These are phyloP conservation scores for Coleophora deauratella DNA, from an alignment of 2,888 invertebrate species.

Conservation along the genomic window DNA sequence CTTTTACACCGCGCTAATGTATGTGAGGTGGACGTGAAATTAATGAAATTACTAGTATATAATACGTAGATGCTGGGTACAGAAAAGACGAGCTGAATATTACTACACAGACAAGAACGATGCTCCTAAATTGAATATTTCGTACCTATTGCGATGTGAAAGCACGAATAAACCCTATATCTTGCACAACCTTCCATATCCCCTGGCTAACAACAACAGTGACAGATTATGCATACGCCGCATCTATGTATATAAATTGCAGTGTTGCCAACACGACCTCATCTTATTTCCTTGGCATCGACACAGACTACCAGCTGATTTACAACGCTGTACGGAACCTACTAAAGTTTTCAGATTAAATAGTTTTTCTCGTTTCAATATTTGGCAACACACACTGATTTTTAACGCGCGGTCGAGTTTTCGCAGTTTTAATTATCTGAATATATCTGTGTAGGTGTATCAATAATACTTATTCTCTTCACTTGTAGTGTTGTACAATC, in stretches of 20 bases:
- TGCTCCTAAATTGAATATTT: no score
- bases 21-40: no score
- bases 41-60: no score
- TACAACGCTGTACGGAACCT: constrained; percentile 57
- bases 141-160: no score
- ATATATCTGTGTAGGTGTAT: no score
- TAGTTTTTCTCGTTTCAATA: constrained; percentile 60
- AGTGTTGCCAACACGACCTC: constrained; percentile 66
- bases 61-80: no score
- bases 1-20: constrained; percentile 1
- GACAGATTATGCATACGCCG: constrained; percentile 33
- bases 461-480: no score
- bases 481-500: no score
- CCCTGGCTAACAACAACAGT: constrained; percentile 13
- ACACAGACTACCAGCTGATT: constrained; percentile 57
- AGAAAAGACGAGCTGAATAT: no score
- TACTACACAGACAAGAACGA: no score
- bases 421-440: background rate
- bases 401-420: constrained; percentile 15
- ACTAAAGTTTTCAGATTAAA: constrained; percentile 68
- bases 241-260: constrained; percentile 26
- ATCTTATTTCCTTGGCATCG: constrained; percentile 72
- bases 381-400: constrained; percentile 36
- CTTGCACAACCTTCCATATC: no score
- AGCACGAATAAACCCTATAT: no score